A percentile compares a stretch with the other conserved stretches of the same genome.
These are phyloP conservation scores for Probaryconus sp. DNA, from an alignment of 1,140 invertebrate species.

Conservation along the genomic window DNA sequence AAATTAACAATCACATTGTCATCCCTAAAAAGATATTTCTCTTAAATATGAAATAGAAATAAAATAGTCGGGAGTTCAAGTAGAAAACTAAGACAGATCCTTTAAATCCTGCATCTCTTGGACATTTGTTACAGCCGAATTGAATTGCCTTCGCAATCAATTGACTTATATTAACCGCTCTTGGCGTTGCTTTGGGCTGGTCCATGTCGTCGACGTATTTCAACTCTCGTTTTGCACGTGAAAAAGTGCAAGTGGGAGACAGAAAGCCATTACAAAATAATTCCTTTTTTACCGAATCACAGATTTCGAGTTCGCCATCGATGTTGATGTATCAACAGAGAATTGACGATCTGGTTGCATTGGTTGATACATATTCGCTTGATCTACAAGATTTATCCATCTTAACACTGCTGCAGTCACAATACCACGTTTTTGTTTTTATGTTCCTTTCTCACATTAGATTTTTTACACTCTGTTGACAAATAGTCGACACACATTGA, in stretches of 20 bases:
- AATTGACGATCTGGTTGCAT: slow-evolving; percentile 40
- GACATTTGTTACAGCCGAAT: no score
- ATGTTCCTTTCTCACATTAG: slow-evolving; percentile 15
- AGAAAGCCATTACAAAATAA: no score
- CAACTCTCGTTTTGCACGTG: slow-evolving; percentile 12
- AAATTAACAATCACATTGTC: slow-evolving; percentile 7
- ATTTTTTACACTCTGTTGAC: no score
- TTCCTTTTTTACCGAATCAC: no score
- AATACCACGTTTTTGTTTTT: not conserved
- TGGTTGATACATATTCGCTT: slow-evolving; percentile 3
- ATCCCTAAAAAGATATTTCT: slow-evolving; percentile 5
- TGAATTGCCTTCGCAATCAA: no score
- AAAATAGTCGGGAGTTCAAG: not conserved
- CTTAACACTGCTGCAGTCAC: slow-evolving; percentile 1
- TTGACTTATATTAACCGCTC: slow-evolving; percentile 27
- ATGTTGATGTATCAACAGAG: no score
- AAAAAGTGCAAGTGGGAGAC: not conserved
- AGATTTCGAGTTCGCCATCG: no score
- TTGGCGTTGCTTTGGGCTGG: slow-evolving; percentile 71
- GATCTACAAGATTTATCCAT: slow-evolving; percentile 4
- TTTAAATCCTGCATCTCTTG: no score
- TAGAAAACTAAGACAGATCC: no score
- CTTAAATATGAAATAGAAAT: no score
- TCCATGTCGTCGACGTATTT: slow-evolving; percentile 23
- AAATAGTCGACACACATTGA: not conserved